Evolutionary conservation across 2,888 invertebrate species (phyloP), one percentile per base, ranked within the genome.

Genomic region (Lithodes maja): DNA sequence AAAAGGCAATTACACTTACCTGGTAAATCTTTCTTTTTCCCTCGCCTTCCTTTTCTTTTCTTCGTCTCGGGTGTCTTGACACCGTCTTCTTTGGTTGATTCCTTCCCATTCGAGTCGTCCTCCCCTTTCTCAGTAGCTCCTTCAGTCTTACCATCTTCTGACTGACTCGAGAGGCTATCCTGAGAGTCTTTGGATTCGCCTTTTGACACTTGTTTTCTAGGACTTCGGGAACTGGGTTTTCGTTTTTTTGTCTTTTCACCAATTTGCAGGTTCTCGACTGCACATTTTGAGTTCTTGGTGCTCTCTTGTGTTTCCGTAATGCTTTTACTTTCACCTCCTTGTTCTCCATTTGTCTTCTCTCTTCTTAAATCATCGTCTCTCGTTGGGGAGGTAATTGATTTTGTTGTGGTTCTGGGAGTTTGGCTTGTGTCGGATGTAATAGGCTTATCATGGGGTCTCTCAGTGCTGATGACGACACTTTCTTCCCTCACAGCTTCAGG

Each of bases 41-140:
- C n/a, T 85, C 3, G 74, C 52, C n/a, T 49, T 85, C 49, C 61
- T 54, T 33, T 49, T 52, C 50, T 77, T 54, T 78, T 85, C 61
- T 77, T 54, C 61, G 49, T 85, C 61, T 85, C 84, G 50, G 75
- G 74, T 49, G 49, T 77, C 61, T 85, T 77, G 17, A n/a, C 17
- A 50, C 33, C 7, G 3, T 85, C 84, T 85, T 78, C 49, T 9
- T 68, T 61, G 5, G 53, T 49, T 17, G 17, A n/a, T 7, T 85
- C 84, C 1, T 85, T 33, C 33, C 33, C 77, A 1, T 61, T 68
- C 9, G 49, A 5, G 17, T 33, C 7, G 54, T 17, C 17, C 53
- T 33, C 77, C 9, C 3, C 33, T 5, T 55, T 84, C n/a, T 75
- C 75, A 55, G 55, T 1, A 15, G 55, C 5, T 75, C n/a, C 55